These are phyloP conservation scores for Drosophila heteroneura DNA, from an alignment of 2,888 invertebrate species.

Conservation along the genomic window DNA sequence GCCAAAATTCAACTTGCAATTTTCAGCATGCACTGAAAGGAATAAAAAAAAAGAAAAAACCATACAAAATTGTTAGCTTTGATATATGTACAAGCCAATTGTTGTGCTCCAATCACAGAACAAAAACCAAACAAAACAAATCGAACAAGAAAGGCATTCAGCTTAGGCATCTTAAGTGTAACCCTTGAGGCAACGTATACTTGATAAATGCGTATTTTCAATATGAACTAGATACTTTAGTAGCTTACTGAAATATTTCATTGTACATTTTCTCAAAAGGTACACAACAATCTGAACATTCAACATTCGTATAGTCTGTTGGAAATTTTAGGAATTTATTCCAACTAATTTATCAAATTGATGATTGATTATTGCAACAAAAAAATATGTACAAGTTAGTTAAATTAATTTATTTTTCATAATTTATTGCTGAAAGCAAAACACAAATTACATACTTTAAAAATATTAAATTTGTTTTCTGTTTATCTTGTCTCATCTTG, in stretches of 20 bases:
- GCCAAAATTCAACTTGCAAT: conserved; percentile 18
- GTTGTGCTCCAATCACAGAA: neutral
- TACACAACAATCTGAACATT: neutral
- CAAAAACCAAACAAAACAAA: neutral
- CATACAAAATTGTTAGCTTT: conserved; percentile 1
- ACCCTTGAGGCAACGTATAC: neutral
- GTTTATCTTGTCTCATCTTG: neutral
- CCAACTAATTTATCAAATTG: neutral
- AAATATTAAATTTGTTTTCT: neutral
- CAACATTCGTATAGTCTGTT: neutral
- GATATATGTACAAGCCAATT: neutral
- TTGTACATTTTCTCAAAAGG: neutral
- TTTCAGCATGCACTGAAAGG: conserved; percentile 17
- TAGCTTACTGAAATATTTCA: neutral
- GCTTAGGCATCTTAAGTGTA: too few relatives aligned
- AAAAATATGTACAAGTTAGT: too few relatives aligned
- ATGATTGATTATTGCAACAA: too few relatives aligned
- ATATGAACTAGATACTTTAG: neutral
- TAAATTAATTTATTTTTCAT: neutral
- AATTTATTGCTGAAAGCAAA: neutral
- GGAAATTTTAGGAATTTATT: neutral
- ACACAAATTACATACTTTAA: neutral
- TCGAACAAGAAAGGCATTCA: neutral
- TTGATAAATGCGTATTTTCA: neutral
- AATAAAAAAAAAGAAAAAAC: neutral